Percentiles rank a stretch among this genome's conserved stretches.
phyloP scores from a whole-genome alignment of 2,797 vertebrate genomes.

The Crocodylus rhombifer region DNA sequence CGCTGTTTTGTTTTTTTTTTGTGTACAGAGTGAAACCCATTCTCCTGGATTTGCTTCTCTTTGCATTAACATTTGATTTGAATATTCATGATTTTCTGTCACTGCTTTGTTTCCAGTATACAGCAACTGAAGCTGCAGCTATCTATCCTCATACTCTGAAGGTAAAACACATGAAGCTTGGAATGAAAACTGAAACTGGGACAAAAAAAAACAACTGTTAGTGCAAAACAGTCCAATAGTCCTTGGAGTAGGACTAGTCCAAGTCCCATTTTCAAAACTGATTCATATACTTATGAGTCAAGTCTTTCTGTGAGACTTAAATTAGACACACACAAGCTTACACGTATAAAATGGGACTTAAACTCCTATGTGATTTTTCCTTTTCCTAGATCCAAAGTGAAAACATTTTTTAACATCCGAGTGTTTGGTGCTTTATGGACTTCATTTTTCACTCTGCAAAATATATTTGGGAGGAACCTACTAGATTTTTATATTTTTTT shows the following conservation, averaged over 20 bases:
- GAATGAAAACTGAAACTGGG: slow-evolving; percentile 31
- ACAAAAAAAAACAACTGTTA: slow-evolving; percentile 54
- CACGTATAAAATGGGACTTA: not conserved
- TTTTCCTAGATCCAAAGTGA: fast-evolving
- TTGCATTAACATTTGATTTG: not conserved
- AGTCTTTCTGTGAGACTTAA: not conserved
- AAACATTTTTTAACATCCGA: not conserved
- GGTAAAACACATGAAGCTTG: slow-evolving; percentile 32
- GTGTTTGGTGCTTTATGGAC: not conserved
- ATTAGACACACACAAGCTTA: too few species aligned
- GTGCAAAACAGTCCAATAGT: slow-evolving; percentile 36
- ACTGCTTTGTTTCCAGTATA: not conserved
- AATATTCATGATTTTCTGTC: not conserved
- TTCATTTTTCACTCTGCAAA: not conserved
- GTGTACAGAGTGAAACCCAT: not conserved
- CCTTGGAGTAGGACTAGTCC: slow-evolving; percentile 25
- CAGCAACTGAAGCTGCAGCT: not conserved
- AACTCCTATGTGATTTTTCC: not conserved
- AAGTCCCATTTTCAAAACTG: not conserved
- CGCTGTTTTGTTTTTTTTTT: not conserved
- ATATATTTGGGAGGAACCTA: not conserved
- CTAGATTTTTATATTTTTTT: slow-evolving; percentile 19
- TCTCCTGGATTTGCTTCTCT: not conserved
- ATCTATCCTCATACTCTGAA: not conserved
- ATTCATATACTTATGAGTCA: not conserved